A percentile compares a stretch with the other conserved stretches of the same genome.
Conservation (phyloP, 2,797 vertebrate species). For the Ateles fusciceps region DNA sequence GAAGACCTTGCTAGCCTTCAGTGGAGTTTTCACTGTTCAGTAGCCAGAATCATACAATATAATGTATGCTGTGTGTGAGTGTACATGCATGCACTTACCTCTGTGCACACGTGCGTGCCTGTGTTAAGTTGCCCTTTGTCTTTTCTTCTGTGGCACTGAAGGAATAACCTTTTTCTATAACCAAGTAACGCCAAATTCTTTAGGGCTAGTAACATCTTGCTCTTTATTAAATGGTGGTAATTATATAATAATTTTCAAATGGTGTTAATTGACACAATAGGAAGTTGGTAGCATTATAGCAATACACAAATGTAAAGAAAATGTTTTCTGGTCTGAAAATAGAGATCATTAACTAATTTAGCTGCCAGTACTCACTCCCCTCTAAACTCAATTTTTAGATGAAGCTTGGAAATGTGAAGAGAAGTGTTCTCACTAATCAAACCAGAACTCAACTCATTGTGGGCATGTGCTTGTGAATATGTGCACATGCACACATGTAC, state of each 20-base stretch:
- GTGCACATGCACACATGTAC: accelerated
- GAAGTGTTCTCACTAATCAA: neutral
- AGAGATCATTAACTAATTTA: neutral
- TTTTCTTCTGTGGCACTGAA: neutral
- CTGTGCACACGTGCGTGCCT: neutral
- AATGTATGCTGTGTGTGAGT: neutral
- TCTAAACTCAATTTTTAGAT: neutral
- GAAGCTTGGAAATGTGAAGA: neutral
- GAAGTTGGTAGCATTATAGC: neutral
- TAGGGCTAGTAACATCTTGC: neutral
- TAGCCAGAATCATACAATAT: neutral
- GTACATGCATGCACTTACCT: neutral
- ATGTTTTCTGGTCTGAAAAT: neutral
- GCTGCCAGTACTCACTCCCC: neutral
- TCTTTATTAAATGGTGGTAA: neutral
- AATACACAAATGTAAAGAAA: neutral
- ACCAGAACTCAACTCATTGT: neutral
- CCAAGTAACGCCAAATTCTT: neutral
- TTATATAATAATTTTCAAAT: neutral
- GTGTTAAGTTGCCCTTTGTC: neutral
- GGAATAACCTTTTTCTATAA: neutral
- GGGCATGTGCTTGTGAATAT: neutral
- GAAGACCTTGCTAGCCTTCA: neutral
- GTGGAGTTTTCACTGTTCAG: neutral
- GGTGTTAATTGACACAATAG: neutral